Evolutionary conservation across 2,797 vertebrate species (phyloP).

Genomic region (Brotula barbata): DNA sequence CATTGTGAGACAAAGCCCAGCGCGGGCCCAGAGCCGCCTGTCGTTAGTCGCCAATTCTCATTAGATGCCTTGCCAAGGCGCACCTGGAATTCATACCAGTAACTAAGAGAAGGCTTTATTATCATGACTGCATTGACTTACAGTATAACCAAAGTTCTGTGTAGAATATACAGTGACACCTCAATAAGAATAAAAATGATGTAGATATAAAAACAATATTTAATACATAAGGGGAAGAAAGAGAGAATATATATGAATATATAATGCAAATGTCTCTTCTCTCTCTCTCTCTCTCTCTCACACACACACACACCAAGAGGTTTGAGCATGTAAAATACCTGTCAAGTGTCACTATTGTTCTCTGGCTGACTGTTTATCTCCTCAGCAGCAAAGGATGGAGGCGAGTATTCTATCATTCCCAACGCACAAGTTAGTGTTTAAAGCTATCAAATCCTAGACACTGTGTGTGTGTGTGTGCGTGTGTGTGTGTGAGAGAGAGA

Average conservation of each 20-base stretch:
- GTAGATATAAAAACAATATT: too few species aligned
- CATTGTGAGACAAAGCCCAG: slow-evolving; percentile 50
- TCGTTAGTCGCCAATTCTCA: slow-evolving; percentile 33
- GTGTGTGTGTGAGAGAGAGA: background rate
- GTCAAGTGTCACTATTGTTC: slow-evolving; percentile 53
- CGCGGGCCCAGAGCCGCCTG: slow-evolving; percentile 21
- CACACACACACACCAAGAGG: background rate
- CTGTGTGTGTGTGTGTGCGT: slow-evolving; percentile 1
- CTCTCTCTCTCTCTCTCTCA: background rate
- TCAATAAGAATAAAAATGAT: too few species aligned
- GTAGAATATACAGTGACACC: too few species aligned
- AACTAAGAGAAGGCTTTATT: too few species aligned
- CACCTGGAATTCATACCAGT: slow-evolving; percentile 50
- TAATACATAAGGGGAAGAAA: too few species aligned
- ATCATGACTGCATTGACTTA: too few species aligned
- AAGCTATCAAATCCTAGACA: background rate
- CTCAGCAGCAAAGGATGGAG: slow-evolving; percentile 1
- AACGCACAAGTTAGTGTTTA: slow-evolving; percentile 40
- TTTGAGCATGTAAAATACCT: slow-evolving; percentile 31
- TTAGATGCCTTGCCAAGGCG: slow-evolving; percentile 21
- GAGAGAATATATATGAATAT: too few species aligned
- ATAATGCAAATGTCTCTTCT: slow-evolving; percentile 7
- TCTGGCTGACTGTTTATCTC: slow-evolving; percentile 14
- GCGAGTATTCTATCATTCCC: slow-evolving; percentile 23
- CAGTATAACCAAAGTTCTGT: too few species aligned